Conservation (phyloP, 1,140 invertebrate species). For the Meloidogyne hapla region DNA sequence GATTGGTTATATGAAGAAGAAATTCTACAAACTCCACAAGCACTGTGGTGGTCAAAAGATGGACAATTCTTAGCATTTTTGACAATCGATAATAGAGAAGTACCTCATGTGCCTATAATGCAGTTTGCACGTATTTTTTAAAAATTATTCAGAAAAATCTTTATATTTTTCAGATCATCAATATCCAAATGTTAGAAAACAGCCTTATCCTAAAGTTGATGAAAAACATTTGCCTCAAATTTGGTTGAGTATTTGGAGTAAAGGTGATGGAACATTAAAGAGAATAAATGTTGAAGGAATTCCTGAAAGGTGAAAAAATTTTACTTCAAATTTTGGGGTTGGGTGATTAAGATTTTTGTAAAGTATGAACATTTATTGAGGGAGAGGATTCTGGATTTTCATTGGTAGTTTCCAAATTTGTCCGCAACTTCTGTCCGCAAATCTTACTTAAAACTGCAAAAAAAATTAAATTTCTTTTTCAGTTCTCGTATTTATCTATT, state of each 20-base stretch:
- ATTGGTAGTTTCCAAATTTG: too few relatives aligned
- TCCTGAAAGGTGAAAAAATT: conserved; percentile 23
- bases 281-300: conserved; percentile 26
- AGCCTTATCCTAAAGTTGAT: conserved; percentile 61
- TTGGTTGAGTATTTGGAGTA: conserved; percentile 38
- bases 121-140: conserved; percentile 19
- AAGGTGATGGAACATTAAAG: conserved; percentile 33
- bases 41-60: conserved; percentile 59
- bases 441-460: too few relatives aligned
- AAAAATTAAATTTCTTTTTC: conserved; percentile 35
- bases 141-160: conserved; percentile 6
- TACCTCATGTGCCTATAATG: conserved; percentile 44
- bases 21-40: conserved; percentile 47
- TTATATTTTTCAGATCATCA: conserved; percentile 33
- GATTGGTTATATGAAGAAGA: conserved; percentile 64
- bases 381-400: too few relatives aligned
- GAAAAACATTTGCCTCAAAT: conserved; percentile 43
- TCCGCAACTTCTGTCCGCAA: too few relatives aligned
- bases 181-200: conserved; percentile 34
- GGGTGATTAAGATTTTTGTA: too few relatives aligned
- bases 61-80: conserved; percentile 55
- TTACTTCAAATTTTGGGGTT: too few relatives aligned
- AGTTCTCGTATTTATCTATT: conserved; percentile 51
- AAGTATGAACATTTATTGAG: too few relatives aligned
- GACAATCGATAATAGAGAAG: conserved; percentile 48